These are phyloP conservation scores for Hydrolagus colliei DNA, from an alignment of 2,797 vertebrate genomes.

Conservation along the genomic window DNA sequence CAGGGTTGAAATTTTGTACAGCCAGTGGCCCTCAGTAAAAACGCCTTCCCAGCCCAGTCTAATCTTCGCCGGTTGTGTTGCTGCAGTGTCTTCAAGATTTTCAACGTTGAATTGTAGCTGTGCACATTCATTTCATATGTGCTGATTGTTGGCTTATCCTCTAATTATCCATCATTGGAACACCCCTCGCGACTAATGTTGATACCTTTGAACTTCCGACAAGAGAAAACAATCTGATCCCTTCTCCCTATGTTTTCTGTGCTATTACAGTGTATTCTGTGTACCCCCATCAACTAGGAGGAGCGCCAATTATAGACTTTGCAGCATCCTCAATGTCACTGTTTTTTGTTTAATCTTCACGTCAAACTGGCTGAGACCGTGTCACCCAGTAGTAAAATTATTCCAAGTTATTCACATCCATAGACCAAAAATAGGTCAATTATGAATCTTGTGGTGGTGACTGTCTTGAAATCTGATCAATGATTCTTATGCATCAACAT, in stretches of 20 bases:
- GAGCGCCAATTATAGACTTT: neutral
- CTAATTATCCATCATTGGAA: neutral
- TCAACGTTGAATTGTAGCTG: neutral
- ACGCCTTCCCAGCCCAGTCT: conserved; percentile 6
- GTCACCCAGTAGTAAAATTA: too few species aligned
- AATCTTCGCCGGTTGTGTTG: conserved; percentile 6
- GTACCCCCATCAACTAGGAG: neutral
- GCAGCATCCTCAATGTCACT: neutral
- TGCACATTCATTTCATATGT: conserved; percentile 14
- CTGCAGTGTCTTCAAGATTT: conserved; percentile 9
- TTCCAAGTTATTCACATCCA: too few species aligned
- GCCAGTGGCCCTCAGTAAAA: conserved; percentile 24
- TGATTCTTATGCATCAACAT: too few species aligned
- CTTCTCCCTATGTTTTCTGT: neutral
- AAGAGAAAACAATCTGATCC: conserved; percentile 3
- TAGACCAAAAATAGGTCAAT: neutral
- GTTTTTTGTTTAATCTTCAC: too few species aligned
- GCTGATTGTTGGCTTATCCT: neutral
- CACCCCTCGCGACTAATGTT: neutral
- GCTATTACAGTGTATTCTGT: neutral
- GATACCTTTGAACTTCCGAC: neutral
- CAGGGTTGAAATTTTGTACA: conserved; percentile 29
- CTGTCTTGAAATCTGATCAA: neutral
- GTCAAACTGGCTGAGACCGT: too few species aligned
- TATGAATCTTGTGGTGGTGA: neutral